Conservation (phyloP, 2,113 vertebrate genomes). For the Tor tambroides region DNA sequence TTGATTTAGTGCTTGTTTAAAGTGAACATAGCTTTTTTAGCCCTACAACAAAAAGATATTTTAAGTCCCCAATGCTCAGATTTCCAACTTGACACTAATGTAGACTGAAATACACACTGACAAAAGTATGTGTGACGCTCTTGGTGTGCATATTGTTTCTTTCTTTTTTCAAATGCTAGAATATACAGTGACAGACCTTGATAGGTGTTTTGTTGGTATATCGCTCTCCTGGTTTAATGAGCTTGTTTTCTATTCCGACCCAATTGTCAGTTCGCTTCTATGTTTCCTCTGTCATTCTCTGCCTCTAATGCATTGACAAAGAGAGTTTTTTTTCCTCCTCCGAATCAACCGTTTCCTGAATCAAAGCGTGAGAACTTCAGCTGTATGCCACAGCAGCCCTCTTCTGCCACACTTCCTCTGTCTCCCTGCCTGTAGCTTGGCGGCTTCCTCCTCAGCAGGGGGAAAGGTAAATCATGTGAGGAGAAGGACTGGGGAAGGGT, state of each 20-base stretch:
- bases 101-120: conserved; percentile 42
- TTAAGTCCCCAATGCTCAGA: conserved; percentile 12
- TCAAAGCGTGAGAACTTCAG: conserved; percentile 67
- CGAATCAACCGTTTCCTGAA: conserved; percentile 55
- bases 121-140: conserved; percentile 35
- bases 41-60: conserved; percentile 30
- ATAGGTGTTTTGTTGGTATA: conserved; percentile 80
- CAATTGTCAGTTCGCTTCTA: conserved; percentile 60
- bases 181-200: conserved; percentile 74
- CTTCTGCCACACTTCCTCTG: conserved; percentile 52
- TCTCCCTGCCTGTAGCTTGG: conserved; percentile 63
- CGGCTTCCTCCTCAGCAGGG: conserved; percentile 61
- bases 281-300: conserved; percentile 37
- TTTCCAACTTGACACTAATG: conserved; percentile 21
- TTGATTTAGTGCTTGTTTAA: conserved; percentile 43
- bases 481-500: conserved; percentile 54
- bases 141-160: conserved; percentile 45
- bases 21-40: conserved; percentile 30
- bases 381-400: conserved; percentile 50
- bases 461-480: conserved; percentile 58
- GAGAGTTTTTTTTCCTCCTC: conserved; percentile 8
- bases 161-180: conserved; percentile 57
- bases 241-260: conserved; percentile 69
- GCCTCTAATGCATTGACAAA: conserved; percentile 23
- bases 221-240: conserved; percentile 78